A percentile compares a stretch with the other conserved stretches of the same genome.
Conservation (phyloP, 2,113 vertebrate genomes). For the cattle (Bos taurus) region DNA sequence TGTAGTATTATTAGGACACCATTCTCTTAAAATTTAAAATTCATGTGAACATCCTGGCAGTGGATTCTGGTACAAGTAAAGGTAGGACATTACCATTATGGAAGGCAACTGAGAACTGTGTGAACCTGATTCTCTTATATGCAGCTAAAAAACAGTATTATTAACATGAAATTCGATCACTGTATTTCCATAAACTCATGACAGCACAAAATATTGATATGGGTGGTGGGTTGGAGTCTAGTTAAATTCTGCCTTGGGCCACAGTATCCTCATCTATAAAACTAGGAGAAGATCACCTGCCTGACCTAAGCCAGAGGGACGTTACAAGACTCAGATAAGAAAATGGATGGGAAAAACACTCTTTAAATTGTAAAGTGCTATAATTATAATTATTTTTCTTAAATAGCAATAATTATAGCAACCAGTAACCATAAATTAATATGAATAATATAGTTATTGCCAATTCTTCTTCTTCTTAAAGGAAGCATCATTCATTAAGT, state of each 20-base stretch:
- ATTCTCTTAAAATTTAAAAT: neutral
- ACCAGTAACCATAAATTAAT: constrained; percentile 66
- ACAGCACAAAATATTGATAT: neutral
- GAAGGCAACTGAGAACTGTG: neutral
- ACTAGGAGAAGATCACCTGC: neutral
- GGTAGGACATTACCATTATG: neutral
- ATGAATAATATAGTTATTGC: constrained; percentile 60
- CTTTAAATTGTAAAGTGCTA: constrained; percentile 40
- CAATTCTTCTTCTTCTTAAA: constrained; percentile 63
- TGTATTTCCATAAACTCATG: neutral
- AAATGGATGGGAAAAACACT: constrained; percentile 62
- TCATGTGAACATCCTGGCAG: neutral
- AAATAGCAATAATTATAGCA: constrained; percentile 62
- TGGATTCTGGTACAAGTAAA: neutral
- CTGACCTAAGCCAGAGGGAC: neutral
- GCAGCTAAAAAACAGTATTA: neutral
- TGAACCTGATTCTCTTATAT: neutral
- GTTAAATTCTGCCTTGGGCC: neutral
- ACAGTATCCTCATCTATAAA: neutral
- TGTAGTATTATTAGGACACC: neutral
- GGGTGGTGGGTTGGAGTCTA: neutral
- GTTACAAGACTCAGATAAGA: constrained; percentile 28
- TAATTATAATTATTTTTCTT: constrained; percentile 66
- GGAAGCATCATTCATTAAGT: constrained; percentile 50
- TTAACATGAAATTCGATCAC: neutral